Conservation (phyloP, 1,140 invertebrate species). For the Drosophila sp. region DNA sequence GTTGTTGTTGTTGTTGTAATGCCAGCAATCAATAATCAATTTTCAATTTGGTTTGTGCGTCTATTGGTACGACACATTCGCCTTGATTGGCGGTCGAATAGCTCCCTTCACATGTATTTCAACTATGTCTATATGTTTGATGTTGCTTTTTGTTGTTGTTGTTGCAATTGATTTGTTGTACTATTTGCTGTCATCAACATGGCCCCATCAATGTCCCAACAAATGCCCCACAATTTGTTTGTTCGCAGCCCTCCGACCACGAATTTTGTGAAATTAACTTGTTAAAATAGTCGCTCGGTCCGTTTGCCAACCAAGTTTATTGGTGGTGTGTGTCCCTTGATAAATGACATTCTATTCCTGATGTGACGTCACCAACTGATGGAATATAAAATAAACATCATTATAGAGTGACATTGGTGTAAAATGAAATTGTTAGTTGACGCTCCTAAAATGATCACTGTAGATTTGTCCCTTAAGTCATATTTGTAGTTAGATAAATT, state of each 20-base stretch:
- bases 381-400: neutral
- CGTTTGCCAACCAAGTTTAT: neutral
- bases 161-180: slow-evolving; percentile 66
- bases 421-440: too few relatives aligned
- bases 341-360: slow-evolving; percentile 59
- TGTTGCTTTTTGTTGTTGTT: slow-evolving; percentile 16
- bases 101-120: neutral
- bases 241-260: slow-evolving; percentile 52
- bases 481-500: too few relatives aligned
- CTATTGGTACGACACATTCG: slow-evolving; percentile 32
- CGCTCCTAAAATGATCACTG: too few relatives aligned
- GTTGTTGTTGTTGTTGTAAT: slow-evolving; percentile 29
- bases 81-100: slow-evolving; percentile 62
- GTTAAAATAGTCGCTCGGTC: slow-evolving; percentile 47
- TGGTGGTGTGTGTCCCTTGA: slow-evolving; percentile 35
- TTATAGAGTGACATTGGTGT: too few relatives aligned
- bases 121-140: neutral
- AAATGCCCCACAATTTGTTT: slow-evolving; percentile 70
- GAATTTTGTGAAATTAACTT: slow-evolving; percentile 78
- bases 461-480: neutral
- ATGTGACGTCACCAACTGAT: slow-evolving; percentile 6
- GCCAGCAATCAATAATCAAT: slow-evolving; percentile 73
- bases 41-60: slow-evolving; percentile 54
- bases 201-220: slow-evolving; percentile 28
- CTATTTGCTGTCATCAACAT: slow-evolving; percentile 58